A percentile compares a stretch with the other conserved stretches of the same genome.
Conservation (phyloP, 2,888 invertebrate genomes). For the Malthinus flaveolus region DNA sequence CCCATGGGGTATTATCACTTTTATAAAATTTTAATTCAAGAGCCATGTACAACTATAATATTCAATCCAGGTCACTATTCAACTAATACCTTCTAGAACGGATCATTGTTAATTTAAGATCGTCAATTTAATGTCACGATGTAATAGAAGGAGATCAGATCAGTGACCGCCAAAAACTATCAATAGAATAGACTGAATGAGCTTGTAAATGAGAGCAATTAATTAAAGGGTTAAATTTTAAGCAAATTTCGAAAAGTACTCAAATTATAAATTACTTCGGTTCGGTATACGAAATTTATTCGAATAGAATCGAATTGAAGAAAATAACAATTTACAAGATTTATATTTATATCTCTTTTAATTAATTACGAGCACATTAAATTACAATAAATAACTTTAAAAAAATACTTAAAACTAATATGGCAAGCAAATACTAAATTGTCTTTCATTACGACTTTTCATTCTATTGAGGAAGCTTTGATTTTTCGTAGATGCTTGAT, state of each 20-base stretch:
- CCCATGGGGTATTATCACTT: constrained; percentile 71
- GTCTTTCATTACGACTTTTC: not conserved
- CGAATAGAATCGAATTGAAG: not conserved
- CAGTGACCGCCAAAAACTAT: constrained; percentile 34
- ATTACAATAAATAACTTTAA: not conserved
- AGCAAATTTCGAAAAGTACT: no score
- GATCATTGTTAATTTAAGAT: constrained; percentile 41
- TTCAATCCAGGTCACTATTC: constrained; percentile 38
- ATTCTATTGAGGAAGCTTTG: not conserved
- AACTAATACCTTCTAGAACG: constrained; percentile 32
- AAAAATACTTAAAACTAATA: constrained; percentile 14
- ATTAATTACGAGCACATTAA: not conserved
- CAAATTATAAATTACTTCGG: no score
- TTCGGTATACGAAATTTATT: not conserved
- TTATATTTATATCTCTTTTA: not conserved
- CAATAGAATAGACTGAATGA: constrained; percentile 19
- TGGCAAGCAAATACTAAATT: constrained; percentile 13
- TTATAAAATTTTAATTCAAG: constrained; percentile 67
- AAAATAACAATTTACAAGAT: not conserved
- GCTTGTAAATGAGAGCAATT: not conserved
- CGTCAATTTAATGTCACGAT: constrained; percentile 37
- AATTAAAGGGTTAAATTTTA: no score
- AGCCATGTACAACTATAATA: constrained; percentile 60
- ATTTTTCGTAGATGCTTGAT: constrained; percentile 1
- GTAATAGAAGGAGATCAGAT: constrained; percentile 34